Conservation (phyloP, 37 sponge, comb jelly and placozoan species). For the Dysidea cf. avara region DNA sequence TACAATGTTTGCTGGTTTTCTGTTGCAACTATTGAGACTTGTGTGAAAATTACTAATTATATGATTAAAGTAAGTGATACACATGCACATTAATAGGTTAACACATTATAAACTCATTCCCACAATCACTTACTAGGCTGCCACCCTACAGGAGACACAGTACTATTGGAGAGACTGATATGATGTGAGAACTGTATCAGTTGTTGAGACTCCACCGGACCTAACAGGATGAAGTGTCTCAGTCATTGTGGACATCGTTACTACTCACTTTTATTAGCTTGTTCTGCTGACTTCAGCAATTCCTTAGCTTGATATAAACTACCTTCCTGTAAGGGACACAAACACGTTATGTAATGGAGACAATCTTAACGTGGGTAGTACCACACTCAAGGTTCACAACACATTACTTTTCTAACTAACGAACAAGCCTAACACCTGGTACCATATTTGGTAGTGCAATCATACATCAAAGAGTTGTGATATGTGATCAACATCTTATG, state of each 20-base stretch:
- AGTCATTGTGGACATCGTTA: not conserved
- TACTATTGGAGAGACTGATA: constrained; percentile 73
- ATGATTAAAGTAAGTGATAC: too few species aligned
- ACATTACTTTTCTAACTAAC: too few species aligned
- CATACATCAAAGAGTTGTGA: too few species aligned
- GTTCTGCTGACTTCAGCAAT: constrained; percentile 55
- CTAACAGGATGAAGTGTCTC: constrained; percentile 4
- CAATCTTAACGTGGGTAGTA: not conserved
- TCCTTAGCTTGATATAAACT: constrained; percentile 64
- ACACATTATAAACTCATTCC: not conserved
- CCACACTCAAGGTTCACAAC: not conserved
- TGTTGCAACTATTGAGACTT: too few species aligned
- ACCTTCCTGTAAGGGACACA: constrained; percentile 42
- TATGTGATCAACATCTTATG: too few species aligned
- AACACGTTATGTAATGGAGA: not conserved
- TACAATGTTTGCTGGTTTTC: too few species aligned
- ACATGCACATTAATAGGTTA: too few species aligned
- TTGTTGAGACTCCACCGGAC: constrained; percentile 61
- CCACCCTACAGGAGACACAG: constrained; percentile 77
- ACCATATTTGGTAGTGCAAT: too few species aligned
- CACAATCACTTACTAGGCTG: constrained; percentile 63
- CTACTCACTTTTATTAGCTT: constrained; percentile 48
- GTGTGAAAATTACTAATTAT: too few species aligned
- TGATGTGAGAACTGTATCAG: constrained; percentile 73
- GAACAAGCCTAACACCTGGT: too few species aligned